A percentile compares a stretch with the other conserved stretches of the same genome.
These are phyloP conservation scores for Channa argus DNA, from an alignment of 2,113 vertebrate species.

Conservation along the genomic window DNA sequence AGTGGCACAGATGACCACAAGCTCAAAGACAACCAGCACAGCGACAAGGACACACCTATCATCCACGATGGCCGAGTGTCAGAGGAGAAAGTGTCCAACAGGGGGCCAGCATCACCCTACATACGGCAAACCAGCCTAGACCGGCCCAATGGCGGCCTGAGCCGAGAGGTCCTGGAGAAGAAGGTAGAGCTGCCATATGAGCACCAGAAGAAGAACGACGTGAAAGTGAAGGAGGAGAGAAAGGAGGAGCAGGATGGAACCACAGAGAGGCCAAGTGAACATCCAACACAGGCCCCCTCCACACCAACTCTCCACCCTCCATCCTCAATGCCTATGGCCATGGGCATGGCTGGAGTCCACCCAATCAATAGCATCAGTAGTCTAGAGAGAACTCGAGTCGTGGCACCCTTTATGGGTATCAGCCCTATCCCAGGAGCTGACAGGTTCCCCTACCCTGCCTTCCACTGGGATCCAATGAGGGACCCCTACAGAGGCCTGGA, in stretches of 20 bases:
- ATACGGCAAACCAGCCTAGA: constrained; percentile 82
- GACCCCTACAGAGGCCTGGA: constrained; percentile 95
- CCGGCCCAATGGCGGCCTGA: constrained; percentile 87
- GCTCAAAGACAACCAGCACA: constrained; percentile 90
- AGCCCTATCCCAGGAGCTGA: constrained; percentile 95
- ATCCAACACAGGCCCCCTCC: constrained; percentile 81
- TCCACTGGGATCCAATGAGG: constrained; percentile 98
- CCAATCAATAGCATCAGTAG: constrained; percentile 92
- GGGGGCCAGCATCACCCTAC: constrained; percentile 90
- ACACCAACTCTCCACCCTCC: constrained; percentile 87
- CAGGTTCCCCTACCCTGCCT: constrained; percentile 94
- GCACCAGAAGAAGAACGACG: constrained; percentile 92
- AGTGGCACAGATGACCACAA: constrained; percentile 90
- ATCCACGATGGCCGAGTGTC: constrained; percentile 86
- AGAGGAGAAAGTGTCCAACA: constrained; percentile 89
- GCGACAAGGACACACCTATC: constrained; percentile 88
- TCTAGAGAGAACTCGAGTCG: constrained; percentile 96
- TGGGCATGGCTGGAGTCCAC: constrained; percentile 92
- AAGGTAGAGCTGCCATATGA: constrained; percentile 88
- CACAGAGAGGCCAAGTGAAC: constrained; percentile 83
- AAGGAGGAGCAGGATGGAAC: constrained; percentile 93
- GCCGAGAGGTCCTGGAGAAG: constrained; percentile 88
- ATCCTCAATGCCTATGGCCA: constrained; percentile 89
- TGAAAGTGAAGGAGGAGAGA: constrained; percentile 96
- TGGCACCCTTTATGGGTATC: constrained; percentile 97